phyloP scores from a whole-genome alignment of 2,888 invertebrate genomes.

The Cacoxenus indagator region DNA sequence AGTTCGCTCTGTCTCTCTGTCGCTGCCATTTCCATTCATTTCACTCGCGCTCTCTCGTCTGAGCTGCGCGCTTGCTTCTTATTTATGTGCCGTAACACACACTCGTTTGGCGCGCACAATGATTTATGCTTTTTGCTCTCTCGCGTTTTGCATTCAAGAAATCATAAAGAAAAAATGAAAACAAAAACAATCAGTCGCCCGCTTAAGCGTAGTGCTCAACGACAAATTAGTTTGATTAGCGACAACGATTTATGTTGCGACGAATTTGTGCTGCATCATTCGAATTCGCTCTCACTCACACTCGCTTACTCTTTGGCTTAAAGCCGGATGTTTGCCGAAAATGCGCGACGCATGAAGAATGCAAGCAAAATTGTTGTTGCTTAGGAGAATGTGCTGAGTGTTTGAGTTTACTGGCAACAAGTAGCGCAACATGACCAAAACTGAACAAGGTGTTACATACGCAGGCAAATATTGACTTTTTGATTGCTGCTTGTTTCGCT shows the following conservation, averaged over 20 bases:
- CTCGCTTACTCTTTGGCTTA: too few species aligned
- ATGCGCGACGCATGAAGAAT: conserved; percentile 39
- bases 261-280: too few species aligned
- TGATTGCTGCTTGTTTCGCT: conserved; percentile 27
- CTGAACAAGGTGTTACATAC: conserved; percentile 37
- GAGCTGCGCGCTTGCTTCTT: conserved; percentile 34
- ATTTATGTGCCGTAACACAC: conserved; percentile 60
- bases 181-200: neutral
- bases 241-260: too few species aligned
- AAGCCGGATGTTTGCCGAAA: conserved; percentile 49
- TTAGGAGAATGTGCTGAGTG: neutral
- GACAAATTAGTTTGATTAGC: too few species aligned
- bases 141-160: conserved; percentile 49
- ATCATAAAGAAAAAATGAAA: conserved; percentile 45
- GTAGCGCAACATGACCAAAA: conserved; percentile 23
- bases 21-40: conserved; percentile 28
- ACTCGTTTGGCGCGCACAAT: conserved; percentile 32
- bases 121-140: conserved; percentile 47
- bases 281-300: too few species aligned
- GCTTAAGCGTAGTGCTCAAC: too few species aligned
- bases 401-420: neutral
- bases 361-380: neutral
- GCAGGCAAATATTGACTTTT: conserved; percentile 53
- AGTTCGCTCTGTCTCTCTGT: neutral
- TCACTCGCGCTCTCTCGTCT: conserved; percentile 25